Conservation (phyloP, 2,888 invertebrate species). For the Pyrgus malvae region DNA sequence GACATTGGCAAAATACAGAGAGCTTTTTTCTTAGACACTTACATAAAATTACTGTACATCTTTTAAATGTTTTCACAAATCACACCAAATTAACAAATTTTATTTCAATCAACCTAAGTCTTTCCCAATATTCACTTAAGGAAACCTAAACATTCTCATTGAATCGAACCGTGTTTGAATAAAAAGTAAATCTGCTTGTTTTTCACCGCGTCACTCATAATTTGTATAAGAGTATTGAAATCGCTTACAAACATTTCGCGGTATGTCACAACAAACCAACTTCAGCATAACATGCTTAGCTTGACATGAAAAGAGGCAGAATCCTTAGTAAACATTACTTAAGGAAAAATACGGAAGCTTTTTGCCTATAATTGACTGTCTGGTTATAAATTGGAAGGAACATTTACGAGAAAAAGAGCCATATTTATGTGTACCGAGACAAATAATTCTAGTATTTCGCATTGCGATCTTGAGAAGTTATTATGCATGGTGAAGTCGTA, state of each 20-base stretch:
- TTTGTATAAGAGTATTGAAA: slow-evolving; percentile 1
- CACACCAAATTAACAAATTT: no score
- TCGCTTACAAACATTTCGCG: slow-evolving; percentile 5
- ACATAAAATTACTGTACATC: no score
- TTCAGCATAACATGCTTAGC: slow-evolving; percentile 16
- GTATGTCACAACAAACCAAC: slow-evolving; percentile 7
- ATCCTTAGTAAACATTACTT: slow-evolving; percentile 23
- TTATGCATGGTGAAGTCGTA: slow-evolving; percentile 9
- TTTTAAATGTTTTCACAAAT: no score
- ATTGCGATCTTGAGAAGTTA: slow-evolving; percentile 5
- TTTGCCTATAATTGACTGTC: slow-evolving; percentile 28
- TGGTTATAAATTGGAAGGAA: slow-evolving; percentile 29
- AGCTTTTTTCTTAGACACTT: no score
- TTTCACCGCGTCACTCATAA: not conserved
- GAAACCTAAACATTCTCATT: not conserved
- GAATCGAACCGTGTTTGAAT: not conserved
- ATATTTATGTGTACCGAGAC: slow-evolving; percentile 25
- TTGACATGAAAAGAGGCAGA: slow-evolving; percentile 22
- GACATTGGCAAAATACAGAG: no score
- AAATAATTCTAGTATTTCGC: slow-evolving; percentile 27
- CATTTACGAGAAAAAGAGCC: slow-evolving; percentile 27
- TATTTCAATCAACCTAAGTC: no score
- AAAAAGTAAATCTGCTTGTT: not conserved
- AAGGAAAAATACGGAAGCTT: slow-evolving; percentile 28
- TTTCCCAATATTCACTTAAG: not conserved